Base-by-base conservation (phyloP, 1,140 invertebrate genomes). In the fruit fly (Drosophila melanogaster) region DNA sequence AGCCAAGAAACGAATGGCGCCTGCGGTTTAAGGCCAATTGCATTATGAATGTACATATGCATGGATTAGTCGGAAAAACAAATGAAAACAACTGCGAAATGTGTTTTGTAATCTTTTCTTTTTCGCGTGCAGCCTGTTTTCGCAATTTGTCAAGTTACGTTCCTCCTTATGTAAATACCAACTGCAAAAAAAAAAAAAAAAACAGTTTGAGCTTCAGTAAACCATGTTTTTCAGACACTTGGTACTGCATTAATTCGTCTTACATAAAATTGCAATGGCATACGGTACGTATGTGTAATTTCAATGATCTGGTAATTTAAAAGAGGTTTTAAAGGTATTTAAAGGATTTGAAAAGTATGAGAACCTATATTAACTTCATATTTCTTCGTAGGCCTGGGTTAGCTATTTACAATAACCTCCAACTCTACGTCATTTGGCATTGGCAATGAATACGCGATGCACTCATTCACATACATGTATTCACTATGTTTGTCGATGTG, bases 101-200 rank as follows among this genome's bases (percentile, higher is more conserved):
- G 50, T 71, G 64, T 78, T 75, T 78, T 55, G 38, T 59, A 71
- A 78, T 75, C 65, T 46, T 15, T 15, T 37, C 26, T 53, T 53
- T 53, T 53, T 61, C 49, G 15, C 17, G 26, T 33, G 4, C n/a
- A 44, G 50, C 19, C 22, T 12, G n/a, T 41, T 44, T 53, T 35
- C 17, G n/a, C 30, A 35, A 54, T 33, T 43, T 35, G 30, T 26
- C 49, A 43, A 38, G 37, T 38, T 14, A 38, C 11, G 37, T 4
- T 38, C 12, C 37, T 38, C 8, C 37, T 38, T 38, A 38, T 14
- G 37, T 17, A 43, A 17, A 19, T 11, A 19, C 17, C 41, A 19
- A 17, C 7, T 17, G 17, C n/a, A n/a, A n/a, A n/a, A n/a, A n/a
- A n/a, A n/a, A n/a, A n/a, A n/a, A n/a, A 22, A 43, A 8, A 19